Evolutionary conservation across 64 coral and sea anemone species (phyloP).

Genomic region (Montipora foliosa): DNA sequence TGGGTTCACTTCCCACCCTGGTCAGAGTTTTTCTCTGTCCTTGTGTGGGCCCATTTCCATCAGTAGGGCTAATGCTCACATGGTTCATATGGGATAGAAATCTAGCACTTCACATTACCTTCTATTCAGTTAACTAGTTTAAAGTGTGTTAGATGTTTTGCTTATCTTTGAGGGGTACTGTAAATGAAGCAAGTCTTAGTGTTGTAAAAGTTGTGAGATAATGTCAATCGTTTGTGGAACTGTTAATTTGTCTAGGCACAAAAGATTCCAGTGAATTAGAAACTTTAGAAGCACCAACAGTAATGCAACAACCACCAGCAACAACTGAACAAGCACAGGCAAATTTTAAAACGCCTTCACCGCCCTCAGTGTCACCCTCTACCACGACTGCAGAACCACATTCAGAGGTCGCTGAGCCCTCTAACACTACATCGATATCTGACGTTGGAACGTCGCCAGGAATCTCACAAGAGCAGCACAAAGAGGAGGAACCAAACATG

Average conservation of each 20-base stretch:
- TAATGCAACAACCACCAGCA: neutral
- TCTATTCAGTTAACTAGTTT: too few relatives aligned
- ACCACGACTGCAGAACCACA: neutral
- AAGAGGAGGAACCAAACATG: constrained; percentile 87
- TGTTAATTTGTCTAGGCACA: neutral
- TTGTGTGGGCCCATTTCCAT: too few relatives aligned
- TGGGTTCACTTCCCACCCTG: too few relatives aligned
- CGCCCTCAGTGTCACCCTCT: neutral
- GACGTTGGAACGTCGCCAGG: neutral
- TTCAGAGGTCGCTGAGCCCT: neutral
- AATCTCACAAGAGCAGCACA: constrained; percentile 2
- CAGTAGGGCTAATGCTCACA: too few relatives aligned
- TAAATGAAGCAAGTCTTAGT: too few relatives aligned
- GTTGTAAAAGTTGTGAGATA: too few relatives aligned
- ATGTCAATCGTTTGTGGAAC: too few relatives aligned
- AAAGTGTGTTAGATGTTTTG: too few relatives aligned
- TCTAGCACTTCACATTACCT: too few relatives aligned
- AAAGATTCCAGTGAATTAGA: neutral
- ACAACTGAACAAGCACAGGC: neutral
- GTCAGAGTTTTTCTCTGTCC: too few relatives aligned
- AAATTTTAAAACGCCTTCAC: neutral
- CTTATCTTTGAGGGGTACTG: too few relatives aligned
- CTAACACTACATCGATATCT: neutral
- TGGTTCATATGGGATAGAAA: too few relatives aligned
- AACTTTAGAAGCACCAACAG: neutral